These are phyloP conservation scores for Anastatus disparis DNA, from an alignment of 1,140 invertebrate genomes.

Conservation along the genomic window DNA sequence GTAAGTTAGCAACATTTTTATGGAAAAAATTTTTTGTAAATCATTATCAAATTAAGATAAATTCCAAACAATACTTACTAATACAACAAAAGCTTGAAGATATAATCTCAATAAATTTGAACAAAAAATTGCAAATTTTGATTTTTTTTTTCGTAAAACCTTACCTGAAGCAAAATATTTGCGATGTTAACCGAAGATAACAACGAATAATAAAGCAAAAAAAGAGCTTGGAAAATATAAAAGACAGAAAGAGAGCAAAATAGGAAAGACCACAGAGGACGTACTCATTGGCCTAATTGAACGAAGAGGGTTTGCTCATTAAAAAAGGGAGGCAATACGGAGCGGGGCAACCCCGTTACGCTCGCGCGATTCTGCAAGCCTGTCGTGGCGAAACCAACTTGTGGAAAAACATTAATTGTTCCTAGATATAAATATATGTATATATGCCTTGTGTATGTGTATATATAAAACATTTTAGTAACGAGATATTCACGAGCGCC, in stretches of 20 bases:
- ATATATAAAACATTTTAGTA: not conserved
- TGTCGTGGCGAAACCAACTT: not conserved
- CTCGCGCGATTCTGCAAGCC: not conserved
- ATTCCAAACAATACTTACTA: too few species aligned
- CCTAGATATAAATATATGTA: too few species aligned
- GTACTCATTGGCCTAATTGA: conserved; percentile 7
- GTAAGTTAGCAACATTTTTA: too few species aligned
- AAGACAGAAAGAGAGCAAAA: not conserved
- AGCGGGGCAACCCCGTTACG: not conserved
- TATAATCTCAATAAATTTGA: not conserved
- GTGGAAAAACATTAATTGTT: conserved; percentile 33
- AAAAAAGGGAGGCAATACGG: conserved; percentile 9
- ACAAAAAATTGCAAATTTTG: not conserved
- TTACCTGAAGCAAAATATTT: too few species aligned
- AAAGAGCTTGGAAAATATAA: not conserved
- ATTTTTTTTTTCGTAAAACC: too few species aligned
- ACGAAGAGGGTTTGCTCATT: conserved; percentile 17
- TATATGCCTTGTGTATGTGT: too few species aligned
- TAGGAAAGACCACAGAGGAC: not conserved
- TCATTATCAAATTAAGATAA: too few species aligned
- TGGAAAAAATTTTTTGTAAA: too few species aligned
- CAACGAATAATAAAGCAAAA: not conserved
- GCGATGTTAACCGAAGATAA: too few species aligned
- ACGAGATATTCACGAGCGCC: not conserved
- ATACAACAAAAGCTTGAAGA: too few species aligned